A percentile compares a stretch with the other conserved stretches of the same genome.
phyloP scores from a whole-genome alignment of 2,888 invertebrate genomes.

The Acronicta psi region DNA sequence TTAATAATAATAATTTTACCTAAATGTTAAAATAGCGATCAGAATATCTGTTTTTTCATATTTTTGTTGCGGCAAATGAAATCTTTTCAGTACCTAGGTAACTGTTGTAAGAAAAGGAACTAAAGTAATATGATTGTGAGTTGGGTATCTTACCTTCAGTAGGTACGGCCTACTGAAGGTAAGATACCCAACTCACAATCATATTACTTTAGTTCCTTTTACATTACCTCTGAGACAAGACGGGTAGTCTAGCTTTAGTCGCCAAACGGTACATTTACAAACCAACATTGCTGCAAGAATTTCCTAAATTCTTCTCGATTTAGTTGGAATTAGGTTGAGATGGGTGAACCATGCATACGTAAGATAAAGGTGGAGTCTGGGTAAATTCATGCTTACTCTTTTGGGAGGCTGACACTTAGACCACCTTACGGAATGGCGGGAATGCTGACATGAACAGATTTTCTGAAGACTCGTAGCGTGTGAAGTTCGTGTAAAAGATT shows the following conservation, averaged over 20 bases:
- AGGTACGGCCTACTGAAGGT: neutral
- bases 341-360: slow-evolving; percentile 36
- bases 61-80: too few species aligned
- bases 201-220: slow-evolving; percentile 2
- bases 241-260: slow-evolving; percentile 5
- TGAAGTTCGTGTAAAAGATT: slow-evolving; percentile 9
- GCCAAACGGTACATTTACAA: slow-evolving; percentile 13
- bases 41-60: too few species aligned
- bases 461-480: slow-evolving; percentile 2
- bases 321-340: slow-evolving; percentile 28
- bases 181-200: neutral
- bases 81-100: too few species aligned
- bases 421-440: slow-evolving; percentile 28
- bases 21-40: too few species aligned
- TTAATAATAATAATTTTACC: too few species aligned
- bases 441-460: slow-evolving; percentile 28
- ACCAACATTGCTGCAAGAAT: slow-evolving; percentile 12
- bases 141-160: neutral
- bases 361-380: slow-evolving; percentile 29
- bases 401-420: slow-evolving; percentile 18
- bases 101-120: too few species aligned
- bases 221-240: neutral
- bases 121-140: slow-evolving; percentile 5
- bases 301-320: slow-evolving; percentile 26
- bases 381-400: slow-evolving; percentile 49